Conservation (phyloP, 2,113 vertebrate species). For the Phrynosoma platyrhinos region DNA sequence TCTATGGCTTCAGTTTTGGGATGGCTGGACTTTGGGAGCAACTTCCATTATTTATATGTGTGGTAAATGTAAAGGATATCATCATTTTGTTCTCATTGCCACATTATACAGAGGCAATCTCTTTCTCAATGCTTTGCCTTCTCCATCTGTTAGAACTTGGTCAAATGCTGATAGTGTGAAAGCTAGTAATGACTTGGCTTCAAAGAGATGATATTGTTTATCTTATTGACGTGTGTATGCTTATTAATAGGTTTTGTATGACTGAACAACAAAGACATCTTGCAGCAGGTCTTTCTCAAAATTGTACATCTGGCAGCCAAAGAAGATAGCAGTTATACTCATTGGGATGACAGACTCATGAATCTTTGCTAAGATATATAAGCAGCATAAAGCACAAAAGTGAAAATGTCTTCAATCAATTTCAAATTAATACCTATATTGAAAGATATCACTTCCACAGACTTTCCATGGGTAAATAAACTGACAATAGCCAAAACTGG, state of each 20-base stretch:
- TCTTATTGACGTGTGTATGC: slow-evolving; percentile 43
- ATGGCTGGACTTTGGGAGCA: slow-evolving; percentile 50
- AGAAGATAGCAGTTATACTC: slow-evolving; percentile 13
- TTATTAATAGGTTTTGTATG: slow-evolving; percentile 41
- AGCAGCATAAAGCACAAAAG: neutral
- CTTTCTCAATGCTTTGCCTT: slow-evolving; percentile 46
- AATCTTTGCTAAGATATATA: neutral
- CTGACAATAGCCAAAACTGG: neutral
- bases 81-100: slow-evolving; percentile 41
- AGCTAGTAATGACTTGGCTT: slow-evolving; percentile 51
- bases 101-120: slow-evolving; percentile 37
- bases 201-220: slow-evolving; percentile 34
- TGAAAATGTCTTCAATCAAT: neutral
- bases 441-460: slow-evolving; percentile 30
- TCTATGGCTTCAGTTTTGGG: slow-evolving; percentile 42
- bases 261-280: slow-evolving; percentile 25
- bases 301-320: slow-evolving; percentile 13
- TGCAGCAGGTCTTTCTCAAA: slow-evolving; percentile 24
- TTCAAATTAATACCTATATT: neutral
- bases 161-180: slow-evolving; percentile 46
- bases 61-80: slow-evolving; percentile 49
- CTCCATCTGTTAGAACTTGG: slow-evolving; percentile 49
- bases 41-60: slow-evolving; percentile 62
- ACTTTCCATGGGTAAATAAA: slow-evolving; percentile 30
- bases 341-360: neutral